Evolutionary conservation across 2,113 vertebrate genomes (phyloP).

Genomic region (Coptodon rendalli): DNA sequence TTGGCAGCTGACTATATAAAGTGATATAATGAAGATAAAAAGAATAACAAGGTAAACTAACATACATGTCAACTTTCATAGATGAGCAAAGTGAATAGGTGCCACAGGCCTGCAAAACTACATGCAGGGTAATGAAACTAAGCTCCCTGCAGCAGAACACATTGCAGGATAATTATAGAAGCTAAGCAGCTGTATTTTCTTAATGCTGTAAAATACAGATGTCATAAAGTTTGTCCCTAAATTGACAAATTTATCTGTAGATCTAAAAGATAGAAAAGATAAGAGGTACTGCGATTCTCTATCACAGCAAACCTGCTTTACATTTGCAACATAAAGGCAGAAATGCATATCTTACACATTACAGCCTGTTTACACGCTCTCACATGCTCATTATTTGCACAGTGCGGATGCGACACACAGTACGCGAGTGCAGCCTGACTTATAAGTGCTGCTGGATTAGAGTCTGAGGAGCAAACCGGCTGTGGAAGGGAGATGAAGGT

Average conservation of each 20-base stretch:
- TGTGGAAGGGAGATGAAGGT: slow-evolving; percentile 67
- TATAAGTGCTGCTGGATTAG: slow-evolving; percentile 35
- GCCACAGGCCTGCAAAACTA: neutral
- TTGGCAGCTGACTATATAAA: neutral
- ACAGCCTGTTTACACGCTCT: neutral
- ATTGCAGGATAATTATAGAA: neutral
- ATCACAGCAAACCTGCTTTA: neutral
- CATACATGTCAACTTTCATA: neutral
- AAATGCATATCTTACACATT: neutral
- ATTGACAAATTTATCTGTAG: neutral
- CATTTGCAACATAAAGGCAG: neutral
- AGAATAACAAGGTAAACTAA: neutral
- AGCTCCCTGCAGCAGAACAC: neutral
- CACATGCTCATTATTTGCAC: neutral
- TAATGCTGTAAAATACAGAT: neutral
- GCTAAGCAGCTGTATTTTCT: neutral
- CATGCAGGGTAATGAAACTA: neutral
- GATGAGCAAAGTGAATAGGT: neutral
- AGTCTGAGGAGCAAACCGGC: slow-evolving; percentile 47
- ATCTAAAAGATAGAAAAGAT: neutral
- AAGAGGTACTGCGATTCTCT: neutral
- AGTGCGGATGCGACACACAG: neutral
- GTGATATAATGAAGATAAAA: neutral
- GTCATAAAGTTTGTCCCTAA: neutral
- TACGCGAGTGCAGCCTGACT: neutral